These are phyloP conservation scores for Hypocryptadius cinnamomeus DNA, from an alignment of 2,113 vertebrate genomes.

Conservation along the genomic window DNA sequence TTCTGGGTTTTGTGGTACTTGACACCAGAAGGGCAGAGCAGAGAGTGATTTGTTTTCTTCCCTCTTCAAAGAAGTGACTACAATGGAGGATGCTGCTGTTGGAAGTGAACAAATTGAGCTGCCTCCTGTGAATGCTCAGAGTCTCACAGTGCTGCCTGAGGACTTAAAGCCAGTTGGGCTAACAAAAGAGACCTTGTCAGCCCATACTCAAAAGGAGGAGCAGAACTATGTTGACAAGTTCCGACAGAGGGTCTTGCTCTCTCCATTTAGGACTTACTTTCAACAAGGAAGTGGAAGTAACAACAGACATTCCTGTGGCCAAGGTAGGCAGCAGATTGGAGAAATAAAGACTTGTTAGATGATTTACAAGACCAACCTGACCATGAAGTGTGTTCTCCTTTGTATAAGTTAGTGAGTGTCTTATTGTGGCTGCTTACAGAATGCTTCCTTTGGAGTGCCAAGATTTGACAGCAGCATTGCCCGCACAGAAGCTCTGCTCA, in stretches of 20 bases:
- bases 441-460: not conserved
- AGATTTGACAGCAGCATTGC: not conserved
- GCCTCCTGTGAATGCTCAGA: conserved; percentile 23
- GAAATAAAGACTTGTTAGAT: not conserved
- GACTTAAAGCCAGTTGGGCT: conserved; percentile 73
- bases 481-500: not conserved
- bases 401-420: not conserved
- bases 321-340: conserved; percentile 61
- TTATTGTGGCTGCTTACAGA: not conserved
- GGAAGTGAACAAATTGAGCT: conserved; percentile 73
- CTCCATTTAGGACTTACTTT: conserved; percentile 80
- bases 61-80: conserved; percentile 71
- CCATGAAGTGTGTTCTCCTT: not conserved
- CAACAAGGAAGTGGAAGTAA: conserved; percentile 72
- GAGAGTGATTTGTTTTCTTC: conserved; percentile 1
- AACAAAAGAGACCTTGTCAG: conserved; percentile 81
- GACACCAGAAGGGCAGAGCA: not conserved
- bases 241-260: conserved; percentile 76
- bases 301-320: conserved; percentile 64
- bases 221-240: conserved; percentile 84
- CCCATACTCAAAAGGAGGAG: conserved; percentile 87
- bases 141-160: conserved; percentile 33
- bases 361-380: not conserved
- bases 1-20: not conserved
- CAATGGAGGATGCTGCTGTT: conserved; percentile 69